Evolutionary conservation across 2,797 vertebrate species (phyloP).

Genomic region (Fistularia commersonii): DNA sequence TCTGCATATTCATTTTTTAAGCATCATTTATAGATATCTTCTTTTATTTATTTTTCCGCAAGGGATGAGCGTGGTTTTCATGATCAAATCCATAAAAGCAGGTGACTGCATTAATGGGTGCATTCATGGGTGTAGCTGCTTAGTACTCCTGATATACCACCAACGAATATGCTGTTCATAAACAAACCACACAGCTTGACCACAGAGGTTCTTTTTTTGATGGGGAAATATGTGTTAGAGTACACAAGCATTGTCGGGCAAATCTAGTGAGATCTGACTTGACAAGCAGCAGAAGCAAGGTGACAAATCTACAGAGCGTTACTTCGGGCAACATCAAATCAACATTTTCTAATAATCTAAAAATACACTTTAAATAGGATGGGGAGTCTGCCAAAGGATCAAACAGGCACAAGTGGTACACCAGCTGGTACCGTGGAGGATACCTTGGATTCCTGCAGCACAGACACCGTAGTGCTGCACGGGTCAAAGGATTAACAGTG

Average conservation of each 20-base stretch:
- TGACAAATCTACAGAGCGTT: constrained; percentile 44
- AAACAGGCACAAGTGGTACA: constrained; percentile 66
- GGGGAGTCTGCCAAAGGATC: constrained; percentile 65
- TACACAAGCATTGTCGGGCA: constrained; percentile 19
- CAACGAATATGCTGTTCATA: neutral
- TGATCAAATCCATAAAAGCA: too few species aligned
- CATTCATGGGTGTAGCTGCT: too few species aligned
- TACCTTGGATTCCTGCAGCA: constrained; percentile 58
- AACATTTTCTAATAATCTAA: constrained; percentile 50
- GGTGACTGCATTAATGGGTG: too few species aligned
- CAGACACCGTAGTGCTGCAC: constrained; percentile 40
- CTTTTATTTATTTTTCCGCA: too few species aligned
- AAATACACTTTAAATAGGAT: constrained; percentile 60
- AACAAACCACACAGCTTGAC: constrained; percentile 39
- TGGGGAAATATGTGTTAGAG: constrained; percentile 10
- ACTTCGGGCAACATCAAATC: constrained; percentile 48
- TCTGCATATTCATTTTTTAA: too few species aligned
- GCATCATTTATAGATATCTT: too few species aligned
- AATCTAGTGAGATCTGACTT: constrained; percentile 47
- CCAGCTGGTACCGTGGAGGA: constrained; percentile 66
- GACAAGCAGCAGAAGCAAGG: constrained; percentile 32
- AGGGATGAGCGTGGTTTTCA: too few species aligned
- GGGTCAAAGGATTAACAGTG: constrained; percentile 53
- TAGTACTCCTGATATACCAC: too few species aligned
- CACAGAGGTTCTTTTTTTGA: constrained; percentile 26